Evolutionary conservation across 2,113 vertebrate genomes (phyloP).

Genomic region (Phainopepla nitens): DNA sequence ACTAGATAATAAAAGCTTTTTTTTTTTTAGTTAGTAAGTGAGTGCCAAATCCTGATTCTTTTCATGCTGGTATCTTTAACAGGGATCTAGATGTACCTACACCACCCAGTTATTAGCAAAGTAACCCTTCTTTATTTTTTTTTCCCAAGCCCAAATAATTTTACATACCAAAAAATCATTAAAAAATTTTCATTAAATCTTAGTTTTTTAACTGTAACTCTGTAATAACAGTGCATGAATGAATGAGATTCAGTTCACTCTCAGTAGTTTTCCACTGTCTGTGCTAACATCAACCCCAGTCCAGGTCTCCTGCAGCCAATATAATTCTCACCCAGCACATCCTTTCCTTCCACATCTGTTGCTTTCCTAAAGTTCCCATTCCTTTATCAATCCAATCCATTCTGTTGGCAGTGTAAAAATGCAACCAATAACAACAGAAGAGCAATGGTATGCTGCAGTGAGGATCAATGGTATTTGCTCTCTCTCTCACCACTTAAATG

Average conservation of each 20-base stretch:
- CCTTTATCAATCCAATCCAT: background rate
- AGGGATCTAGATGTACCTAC: background rate
- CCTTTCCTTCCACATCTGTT: background rate
- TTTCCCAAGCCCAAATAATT: background rate
- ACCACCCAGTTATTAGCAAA: background rate
- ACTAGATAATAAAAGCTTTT: background rate
- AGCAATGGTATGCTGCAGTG: background rate
- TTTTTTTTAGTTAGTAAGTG: background rate
- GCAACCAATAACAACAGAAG: background rate
- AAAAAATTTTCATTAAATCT: background rate
- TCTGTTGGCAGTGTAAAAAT: background rate
- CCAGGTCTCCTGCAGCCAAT: background rate
- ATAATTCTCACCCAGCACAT: background rate
- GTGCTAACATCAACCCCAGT: background rate
- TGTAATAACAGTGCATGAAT: background rate
- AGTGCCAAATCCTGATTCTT: background rate
- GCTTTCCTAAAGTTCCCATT: background rate
- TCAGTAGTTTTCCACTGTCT: background rate
- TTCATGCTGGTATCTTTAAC: background rate
- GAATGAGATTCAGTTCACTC: background rate
- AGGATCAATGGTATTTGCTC: background rate
- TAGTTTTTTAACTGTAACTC: background rate
- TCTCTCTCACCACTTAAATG: background rate
- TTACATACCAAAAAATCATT: background rate
- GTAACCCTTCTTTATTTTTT: background rate